phyloP scores from a whole-genome alignment of 2,888 invertebrate species.

The Epinotia nisella region DNA sequence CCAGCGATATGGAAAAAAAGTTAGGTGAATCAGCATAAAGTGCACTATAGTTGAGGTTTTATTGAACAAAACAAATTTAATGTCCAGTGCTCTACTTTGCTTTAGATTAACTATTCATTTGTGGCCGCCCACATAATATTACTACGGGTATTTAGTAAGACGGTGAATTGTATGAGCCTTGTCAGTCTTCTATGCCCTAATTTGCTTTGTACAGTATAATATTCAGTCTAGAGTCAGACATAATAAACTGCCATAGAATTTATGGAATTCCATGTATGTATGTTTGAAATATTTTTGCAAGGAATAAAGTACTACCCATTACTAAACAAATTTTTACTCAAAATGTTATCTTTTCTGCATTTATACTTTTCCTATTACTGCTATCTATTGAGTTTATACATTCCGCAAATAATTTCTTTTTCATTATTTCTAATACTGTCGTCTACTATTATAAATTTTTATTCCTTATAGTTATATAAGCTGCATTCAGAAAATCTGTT shows the following conservation, averaged over 20 bases:
- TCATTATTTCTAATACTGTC: background rate
- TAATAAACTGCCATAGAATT: constrained; percentile 19
- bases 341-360: constrained; percentile 14
- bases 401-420: constrained; percentile 5
- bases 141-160: constrained; percentile 21
- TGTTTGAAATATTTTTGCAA: constrained; percentile 1
- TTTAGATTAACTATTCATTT: background rate
- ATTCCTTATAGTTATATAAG: background rate
- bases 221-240: constrained; percentile 2
- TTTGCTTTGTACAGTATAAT: constrained; percentile 24
- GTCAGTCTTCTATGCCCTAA: constrained; percentile 22
- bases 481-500: background rate
- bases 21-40: background rate
- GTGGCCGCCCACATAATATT: constrained; percentile 23
- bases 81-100: constrained; percentile 4
- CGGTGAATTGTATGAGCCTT: constrained; percentile 11
- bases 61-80: background rate
- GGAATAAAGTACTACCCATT: background rate
- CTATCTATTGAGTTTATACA: constrained; percentile 6
- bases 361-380: background rate
- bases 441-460: background rate
- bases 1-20: background rate
- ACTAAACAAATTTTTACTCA: background rate
- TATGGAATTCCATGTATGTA: background rate
- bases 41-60: background rate